Percentiles rank a stretch among this genome's conserved stretches.
Evolutionary conservation across 2,888 invertebrate genomes (phyloP).

Genomic region (Diaphora mendica): DNA sequence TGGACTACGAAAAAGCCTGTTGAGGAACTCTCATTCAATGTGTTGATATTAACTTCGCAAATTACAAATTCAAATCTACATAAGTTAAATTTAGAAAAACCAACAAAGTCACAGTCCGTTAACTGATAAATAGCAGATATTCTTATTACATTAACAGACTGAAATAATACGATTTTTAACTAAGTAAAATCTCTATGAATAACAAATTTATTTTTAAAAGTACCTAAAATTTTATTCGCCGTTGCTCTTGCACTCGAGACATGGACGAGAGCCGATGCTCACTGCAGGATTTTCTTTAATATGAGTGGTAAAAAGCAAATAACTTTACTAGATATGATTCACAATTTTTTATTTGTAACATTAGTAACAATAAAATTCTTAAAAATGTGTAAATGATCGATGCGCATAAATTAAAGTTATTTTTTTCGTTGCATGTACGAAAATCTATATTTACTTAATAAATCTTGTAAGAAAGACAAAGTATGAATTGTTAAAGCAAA

Average conservation of each 20-base stretch:
- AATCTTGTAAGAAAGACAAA: background rate
- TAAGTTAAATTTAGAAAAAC: background rate
- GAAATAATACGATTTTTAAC: conserved; percentile 18
- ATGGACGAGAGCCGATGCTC: conserved; percentile 78
- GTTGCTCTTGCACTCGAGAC: conserved; percentile 69
- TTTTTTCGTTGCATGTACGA: background rate
- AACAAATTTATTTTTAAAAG: conserved; percentile 62
- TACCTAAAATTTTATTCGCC: conserved; percentile 72
- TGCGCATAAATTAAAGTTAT: background rate
- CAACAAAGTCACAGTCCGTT: background rate
- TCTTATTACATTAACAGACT: conserved; percentile 5
- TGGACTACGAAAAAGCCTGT: conserved; percentile 33
- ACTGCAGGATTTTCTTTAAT: conserved; percentile 76
- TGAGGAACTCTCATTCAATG: conserved; percentile 23
- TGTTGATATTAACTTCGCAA: background rate
- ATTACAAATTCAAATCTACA: background rate
- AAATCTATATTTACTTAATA: background rate
- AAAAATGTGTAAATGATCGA: background rate
- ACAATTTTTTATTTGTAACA: conserved; percentile 33
- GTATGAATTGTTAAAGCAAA: background rate
- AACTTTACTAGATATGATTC: conserved; percentile 50
- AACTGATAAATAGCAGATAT: background rate
- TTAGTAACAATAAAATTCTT: background rate
- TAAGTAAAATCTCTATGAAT: conserved; percentile 48
- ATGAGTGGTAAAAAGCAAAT: conserved; percentile 57